Percentiles rank a stretch among this genome's conserved stretches.
Evolutionary conservation across 2,888 invertebrate genomes (phyloP).

Genomic region (Tortrix viridana): DNA sequence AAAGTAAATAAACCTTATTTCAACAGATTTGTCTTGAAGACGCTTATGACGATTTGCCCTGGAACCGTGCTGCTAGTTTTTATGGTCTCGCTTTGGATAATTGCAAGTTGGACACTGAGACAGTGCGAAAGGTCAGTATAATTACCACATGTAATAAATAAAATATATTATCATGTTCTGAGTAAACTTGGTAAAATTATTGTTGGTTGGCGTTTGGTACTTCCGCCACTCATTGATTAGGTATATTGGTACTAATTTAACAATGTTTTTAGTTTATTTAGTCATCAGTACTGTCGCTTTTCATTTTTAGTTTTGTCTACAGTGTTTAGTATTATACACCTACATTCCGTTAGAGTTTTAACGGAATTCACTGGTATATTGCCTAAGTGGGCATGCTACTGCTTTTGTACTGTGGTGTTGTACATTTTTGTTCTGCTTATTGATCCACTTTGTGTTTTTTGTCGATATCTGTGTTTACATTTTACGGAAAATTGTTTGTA

Average conservation of each 20-base stretch:
- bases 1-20: slow-evolving; percentile 15
- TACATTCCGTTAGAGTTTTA: slow-evolving; percentile 52
- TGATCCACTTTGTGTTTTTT: slow-evolving; percentile 71
- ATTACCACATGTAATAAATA: slow-evolving; percentile 16
- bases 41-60: slow-evolving; percentile 99
- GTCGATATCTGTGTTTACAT: slow-evolving; percentile 59
- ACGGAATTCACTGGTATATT: slow-evolving; percentile 62
- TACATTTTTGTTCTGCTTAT: slow-evolving; percentile 70
- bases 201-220: slow-evolving; percentile 4
- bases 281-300: slow-evolving; percentile 64
- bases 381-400: slow-evolving; percentile 76
- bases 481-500: slow-evolving; percentile 60
- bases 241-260: not conserved
- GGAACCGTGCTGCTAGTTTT: slow-evolving; percentile 98
- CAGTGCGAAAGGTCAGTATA: slow-evolving; percentile 97
- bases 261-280: slow-evolving; percentile 42
- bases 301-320: slow-evolving; percentile 56
- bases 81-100: slow-evolving; percentile 99
- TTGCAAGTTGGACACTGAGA: slow-evolving; percentile 99
- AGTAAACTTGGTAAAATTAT: no score
- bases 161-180: no score
- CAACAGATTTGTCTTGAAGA: slow-evolving; percentile 95
- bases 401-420: slow-evolving; percentile 80
- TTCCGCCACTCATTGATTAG: slow-evolving; percentile 1
- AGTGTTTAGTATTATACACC: slow-evolving; percentile 53